A percentile compares a stretch with the other conserved stretches of the same genome.
Conservation (phyloP, 2,797 vertebrate species). For the Pyrocephalus nanus region DNA sequence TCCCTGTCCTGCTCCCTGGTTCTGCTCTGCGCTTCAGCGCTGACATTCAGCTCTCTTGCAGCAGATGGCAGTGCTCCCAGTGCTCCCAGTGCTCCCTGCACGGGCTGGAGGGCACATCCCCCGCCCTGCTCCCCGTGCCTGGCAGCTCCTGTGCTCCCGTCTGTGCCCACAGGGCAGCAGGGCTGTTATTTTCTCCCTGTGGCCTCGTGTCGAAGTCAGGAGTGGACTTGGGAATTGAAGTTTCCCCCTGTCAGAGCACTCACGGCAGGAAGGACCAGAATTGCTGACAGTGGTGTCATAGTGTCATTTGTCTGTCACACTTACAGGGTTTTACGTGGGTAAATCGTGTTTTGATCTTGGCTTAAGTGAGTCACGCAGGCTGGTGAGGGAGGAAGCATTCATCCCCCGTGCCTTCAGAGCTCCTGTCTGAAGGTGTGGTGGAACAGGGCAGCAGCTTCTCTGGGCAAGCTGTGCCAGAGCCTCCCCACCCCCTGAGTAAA, state of each 20-base stretch:
- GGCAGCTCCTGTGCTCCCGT: rapidly evolving
- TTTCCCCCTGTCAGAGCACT: background rate
- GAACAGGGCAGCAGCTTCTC: background rate
- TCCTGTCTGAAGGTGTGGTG: too few species aligned
- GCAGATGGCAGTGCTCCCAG: background rate
- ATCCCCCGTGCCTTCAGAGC: background rate
- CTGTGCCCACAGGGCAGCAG: background rate
- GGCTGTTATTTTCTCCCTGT: background rate
- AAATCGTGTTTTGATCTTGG: too few species aligned
- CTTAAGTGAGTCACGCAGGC: too few species aligned
- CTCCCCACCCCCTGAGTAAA: background rate
- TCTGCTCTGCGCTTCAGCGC: background rate
- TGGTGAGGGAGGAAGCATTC: too few species aligned
- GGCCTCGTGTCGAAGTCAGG: background rate
- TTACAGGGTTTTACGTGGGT: background rate
- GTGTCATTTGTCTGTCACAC: background rate
- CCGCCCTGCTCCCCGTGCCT: rapidly evolving
- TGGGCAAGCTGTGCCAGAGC: background rate
- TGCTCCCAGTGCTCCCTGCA: background rate
- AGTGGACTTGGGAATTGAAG: too few species aligned
- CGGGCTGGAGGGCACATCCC: background rate
- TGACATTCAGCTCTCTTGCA: background rate
- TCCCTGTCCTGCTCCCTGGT: rapidly evolving
- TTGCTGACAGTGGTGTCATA: background rate
- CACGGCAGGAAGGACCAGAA: background rate